Conservation (phyloP, 2,888 invertebrate species). For the Drosophila antonietae region DNA sequence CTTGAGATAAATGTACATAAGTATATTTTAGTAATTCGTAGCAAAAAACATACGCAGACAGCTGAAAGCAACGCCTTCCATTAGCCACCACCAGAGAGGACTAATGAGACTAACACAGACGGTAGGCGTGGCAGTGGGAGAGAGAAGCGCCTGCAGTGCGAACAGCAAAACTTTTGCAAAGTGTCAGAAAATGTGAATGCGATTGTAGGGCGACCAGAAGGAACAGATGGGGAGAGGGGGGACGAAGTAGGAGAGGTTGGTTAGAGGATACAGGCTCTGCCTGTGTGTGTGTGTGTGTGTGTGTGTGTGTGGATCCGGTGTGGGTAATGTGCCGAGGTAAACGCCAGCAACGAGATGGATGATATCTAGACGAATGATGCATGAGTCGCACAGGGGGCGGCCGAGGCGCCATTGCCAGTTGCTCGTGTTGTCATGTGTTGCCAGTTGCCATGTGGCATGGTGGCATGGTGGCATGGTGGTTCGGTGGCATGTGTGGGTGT, state of each 20-base stretch:
- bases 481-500: conserved; percentile 25
- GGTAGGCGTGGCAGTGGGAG: conserved; percentile 23
- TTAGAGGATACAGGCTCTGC: background rate
- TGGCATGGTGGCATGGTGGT: background rate
- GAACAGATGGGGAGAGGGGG: background rate
- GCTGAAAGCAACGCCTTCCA: conserved; percentile 64
- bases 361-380: conserved; percentile 82
- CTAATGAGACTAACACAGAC: conserved; percentile 70
- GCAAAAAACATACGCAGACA: conserved; percentile 63
- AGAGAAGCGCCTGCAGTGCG: conserved; percentile 76
- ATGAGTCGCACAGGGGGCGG: conserved; percentile 76
- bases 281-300: background rate
- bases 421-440: conserved; percentile 47
- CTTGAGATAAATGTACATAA: conserved; percentile 53
- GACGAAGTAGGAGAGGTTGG: too few species aligned
- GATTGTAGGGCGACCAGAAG: conserved; percentile 54
- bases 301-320: conserved; percentile 37
- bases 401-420: conserved; percentile 23
- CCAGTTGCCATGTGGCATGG: conserved; percentile 26
- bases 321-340: conserved; percentile 77
- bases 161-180: conserved; percentile 77
- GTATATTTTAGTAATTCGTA: conserved; percentile 57
- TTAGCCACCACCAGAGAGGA: conserved; percentile 66
- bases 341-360: conserved; percentile 79
- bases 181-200: conserved; percentile 82